A percentile compares a stretch with the other conserved stretches of the same genome.
Evolutionary conservation across 1,140 invertebrate genomes (phyloP).

Genomic region (Drosophila truncata): DNA sequence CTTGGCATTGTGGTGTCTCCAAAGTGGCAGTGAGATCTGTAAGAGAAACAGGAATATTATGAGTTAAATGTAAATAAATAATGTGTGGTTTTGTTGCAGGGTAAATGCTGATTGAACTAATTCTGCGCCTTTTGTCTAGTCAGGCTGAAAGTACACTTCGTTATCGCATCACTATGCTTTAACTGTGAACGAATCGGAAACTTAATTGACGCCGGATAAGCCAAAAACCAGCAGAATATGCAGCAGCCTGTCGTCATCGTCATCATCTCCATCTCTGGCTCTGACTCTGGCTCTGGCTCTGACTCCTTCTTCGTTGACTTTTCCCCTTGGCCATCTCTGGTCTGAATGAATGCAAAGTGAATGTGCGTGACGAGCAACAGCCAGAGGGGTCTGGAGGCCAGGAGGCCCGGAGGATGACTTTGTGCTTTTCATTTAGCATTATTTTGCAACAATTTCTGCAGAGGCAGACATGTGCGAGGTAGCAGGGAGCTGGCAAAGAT

Average conservation of each 20-base stretch:
- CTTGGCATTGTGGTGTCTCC: constrained; percentile 33
- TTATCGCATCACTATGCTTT: constrained; percentile 43
- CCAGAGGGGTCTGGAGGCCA: background rate
- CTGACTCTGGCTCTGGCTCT: constrained; percentile 5
- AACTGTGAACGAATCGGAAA: constrained; percentile 62
- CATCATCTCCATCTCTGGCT: background rate
- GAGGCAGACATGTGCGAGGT: constrained; percentile 52
- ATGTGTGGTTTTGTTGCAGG: background rate
- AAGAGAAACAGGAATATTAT: constrained; percentile 7
- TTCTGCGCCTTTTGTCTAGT: constrained; percentile 5
- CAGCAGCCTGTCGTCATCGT: constrained; percentile 41
- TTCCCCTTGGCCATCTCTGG: constrained; percentile 41
- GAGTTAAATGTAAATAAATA: background rate
- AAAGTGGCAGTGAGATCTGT: constrained; percentile 64
- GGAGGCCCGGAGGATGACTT: constrained; percentile 62
- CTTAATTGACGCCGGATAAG: constrained; percentile 60
- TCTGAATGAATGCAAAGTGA: constrained; percentile 79
- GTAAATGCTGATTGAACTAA: background rate
- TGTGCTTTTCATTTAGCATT: constrained; percentile 83
- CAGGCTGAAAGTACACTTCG: constrained; percentile 51
- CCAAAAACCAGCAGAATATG: constrained; percentile 26
- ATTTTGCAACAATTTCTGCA: constrained; percentile 74
- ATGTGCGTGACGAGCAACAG: constrained; percentile 67
- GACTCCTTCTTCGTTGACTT: constrained; percentile 32
- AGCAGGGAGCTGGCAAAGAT: constrained; percentile 15